Conservation (phyloP, 2,113 vertebrate species). For the Grammatotria lemairii region DNA sequence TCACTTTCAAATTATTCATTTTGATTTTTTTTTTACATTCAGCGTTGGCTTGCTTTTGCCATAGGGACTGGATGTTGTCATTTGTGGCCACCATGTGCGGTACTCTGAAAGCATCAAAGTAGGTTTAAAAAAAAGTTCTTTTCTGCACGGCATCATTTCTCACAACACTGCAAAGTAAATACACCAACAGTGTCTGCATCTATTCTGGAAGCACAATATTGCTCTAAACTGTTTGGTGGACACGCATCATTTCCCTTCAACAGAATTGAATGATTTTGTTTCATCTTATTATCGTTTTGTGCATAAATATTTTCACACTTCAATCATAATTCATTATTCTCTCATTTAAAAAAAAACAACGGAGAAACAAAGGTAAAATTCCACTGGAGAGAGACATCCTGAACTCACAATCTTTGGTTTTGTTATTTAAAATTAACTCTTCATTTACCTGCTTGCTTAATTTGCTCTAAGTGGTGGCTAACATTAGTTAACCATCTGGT, state of each 20-base stretch:
- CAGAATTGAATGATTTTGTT: background rate
- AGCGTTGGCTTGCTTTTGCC: background rate
- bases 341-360: background rate
- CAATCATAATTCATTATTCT: background rate
- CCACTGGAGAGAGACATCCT: background rate
- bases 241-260: background rate
- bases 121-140: background rate
- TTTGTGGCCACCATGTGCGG: background rate
- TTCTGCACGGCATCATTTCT: background rate
- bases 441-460: background rate
- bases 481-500: background rate
- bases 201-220: background rate
- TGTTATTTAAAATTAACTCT: background rate
- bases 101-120: background rate
- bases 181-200: background rate
- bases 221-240: background rate
- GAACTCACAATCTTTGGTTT: background rate
- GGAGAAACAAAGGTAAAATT: background rate
- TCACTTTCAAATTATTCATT: constrained; percentile 16
- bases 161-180: background rate
- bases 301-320: background rate
- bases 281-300: background rate
- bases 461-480: background rate
- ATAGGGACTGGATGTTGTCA: background rate
- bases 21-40: background rate